Conservation (phyloP, 2,797 vertebrate genomes). For the Diglossa cyanea region DNA sequence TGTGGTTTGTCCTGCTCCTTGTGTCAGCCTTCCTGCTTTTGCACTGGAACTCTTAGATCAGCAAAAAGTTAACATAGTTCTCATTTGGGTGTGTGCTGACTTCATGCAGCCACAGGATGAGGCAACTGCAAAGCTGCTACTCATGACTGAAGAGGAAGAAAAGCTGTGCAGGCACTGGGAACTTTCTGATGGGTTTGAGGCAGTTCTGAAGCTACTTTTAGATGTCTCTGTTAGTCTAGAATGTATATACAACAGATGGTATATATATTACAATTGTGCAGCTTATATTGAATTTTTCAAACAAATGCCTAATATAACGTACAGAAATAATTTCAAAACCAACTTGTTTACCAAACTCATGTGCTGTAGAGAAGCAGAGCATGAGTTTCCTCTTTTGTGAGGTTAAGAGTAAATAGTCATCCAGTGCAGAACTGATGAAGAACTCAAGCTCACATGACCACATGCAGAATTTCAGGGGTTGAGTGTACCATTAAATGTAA, state of each 20-base stretch:
- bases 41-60: neutral
- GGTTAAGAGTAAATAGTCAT: neutral
- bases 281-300: neutral
- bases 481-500: neutral
- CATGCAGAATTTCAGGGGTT: neutral
- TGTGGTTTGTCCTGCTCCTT: neutral
- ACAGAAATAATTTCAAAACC: neutral
- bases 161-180: neutral
- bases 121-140: neutral
- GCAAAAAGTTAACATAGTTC: neutral
- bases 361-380: neutral
- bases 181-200: neutral
- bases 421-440: neutral
- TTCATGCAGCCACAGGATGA: neutral
- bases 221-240: neutral
- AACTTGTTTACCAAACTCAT: neutral
- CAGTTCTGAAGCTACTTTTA: neutral
- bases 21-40: neutral
- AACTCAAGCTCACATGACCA: neutral
- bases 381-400: neutral
- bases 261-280: neutral
- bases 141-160: neutral
- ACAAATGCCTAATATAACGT: neutral
- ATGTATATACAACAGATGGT: neutral
- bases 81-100: neutral